Evolutionary conservation across 2,888 invertebrate genomes (phyloP), one percentile per base, ranked within the genome.

Genomic region (Tupiocoris notatus): DNA sequence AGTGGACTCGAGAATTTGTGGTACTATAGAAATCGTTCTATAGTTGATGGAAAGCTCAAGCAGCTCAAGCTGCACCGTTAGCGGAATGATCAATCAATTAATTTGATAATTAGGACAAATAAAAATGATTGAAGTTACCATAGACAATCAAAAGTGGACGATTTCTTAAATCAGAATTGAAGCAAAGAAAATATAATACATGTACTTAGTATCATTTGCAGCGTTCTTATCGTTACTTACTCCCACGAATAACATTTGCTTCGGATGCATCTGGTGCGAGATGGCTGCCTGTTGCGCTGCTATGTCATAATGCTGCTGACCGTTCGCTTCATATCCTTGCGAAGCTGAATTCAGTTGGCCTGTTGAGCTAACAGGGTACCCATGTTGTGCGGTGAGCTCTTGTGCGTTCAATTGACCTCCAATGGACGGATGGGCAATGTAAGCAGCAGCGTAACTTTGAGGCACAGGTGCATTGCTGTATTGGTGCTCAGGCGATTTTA

Each of bases 181-280:
- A n/a, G n/a, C n/a, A n/a, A n/a, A n/a, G n/a, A n/a, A n/a, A n/a
- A n/a, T n/a, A n/a, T n/a, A n/a, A n/a, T n/a, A n/a, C n/a, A n/a
- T n/a, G n/a, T n/a, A n/a, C n/a, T n/a, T n/a, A n/a, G n/a, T n/a
- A n/a, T n/a, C n/a, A n/a, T n/a, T n/a, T n/a, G n/a, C n/a, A n/a
- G n/a, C n/a, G n/a, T n/a, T n/a, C n/a, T n/a, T n/a, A n/a, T n/a
- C n/a, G n/a, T n/a, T n/a, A n/a, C n/a, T n/a, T 57, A 67, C 67
- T 20, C 67, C 67, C 12, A 67, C 56, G 16, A 57, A 67, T 12
- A 20, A 56, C 67, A 67, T 67, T 16, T 67, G 67, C 54, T 68
- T 57, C 25, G 57, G 70, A 2, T 57, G 24, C 25, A 58, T 59
- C 20, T n/a, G 39, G n/a, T 1, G 65, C 20, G 65, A 18, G n/a